phyloP scores from a whole-genome alignment of 2,113 vertebrate species.

The Speoplatyrhinus poulsoni region DNA sequence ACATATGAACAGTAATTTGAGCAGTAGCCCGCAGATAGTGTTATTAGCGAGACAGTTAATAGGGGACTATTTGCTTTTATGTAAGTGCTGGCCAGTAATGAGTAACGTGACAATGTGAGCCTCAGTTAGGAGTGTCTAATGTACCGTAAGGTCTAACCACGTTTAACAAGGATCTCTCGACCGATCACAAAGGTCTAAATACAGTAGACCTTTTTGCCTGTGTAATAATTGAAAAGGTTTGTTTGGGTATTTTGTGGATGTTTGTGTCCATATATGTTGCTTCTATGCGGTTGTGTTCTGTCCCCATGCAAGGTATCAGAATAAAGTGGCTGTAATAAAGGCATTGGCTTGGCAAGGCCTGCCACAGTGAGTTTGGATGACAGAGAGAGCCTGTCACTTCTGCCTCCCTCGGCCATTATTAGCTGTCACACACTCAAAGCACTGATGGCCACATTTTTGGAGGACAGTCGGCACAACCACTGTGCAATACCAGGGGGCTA shows the following conservation, averaged over 20 bases:
- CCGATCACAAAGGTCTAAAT: not conserved
- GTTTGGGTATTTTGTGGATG: not conserved
- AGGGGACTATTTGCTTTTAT: not conserved
- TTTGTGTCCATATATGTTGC: no score
- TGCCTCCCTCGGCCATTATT: conserved; percentile 18
- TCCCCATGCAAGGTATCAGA: not conserved
- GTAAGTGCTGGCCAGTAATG: not conserved
- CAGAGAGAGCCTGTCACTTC: conserved; percentile 11
- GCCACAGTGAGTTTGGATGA: conserved; percentile 16
- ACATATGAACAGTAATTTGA: not conserved
- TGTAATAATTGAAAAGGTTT: no score
- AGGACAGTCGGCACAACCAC: not conserved
- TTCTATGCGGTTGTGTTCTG: not conserved
- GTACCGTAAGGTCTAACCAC: no score
- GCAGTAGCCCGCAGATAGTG: no score
- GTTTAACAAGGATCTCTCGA: no score
- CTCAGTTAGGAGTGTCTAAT: no score
- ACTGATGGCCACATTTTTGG: not conserved
- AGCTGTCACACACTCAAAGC: conserved; percentile 14
- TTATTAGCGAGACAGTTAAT: not conserved
- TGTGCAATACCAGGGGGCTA: not conserved
- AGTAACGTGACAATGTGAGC: not conserved
- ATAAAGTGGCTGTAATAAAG: conserved; percentile 15
- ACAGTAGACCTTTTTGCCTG: no score
- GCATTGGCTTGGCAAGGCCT: conserved; percentile 3